Percentiles rank a stretch among this genome's conserved stretches.
Conservation (phyloP, 1,140 invertebrate genomes). For the Sitophilus oryzae region DNA sequence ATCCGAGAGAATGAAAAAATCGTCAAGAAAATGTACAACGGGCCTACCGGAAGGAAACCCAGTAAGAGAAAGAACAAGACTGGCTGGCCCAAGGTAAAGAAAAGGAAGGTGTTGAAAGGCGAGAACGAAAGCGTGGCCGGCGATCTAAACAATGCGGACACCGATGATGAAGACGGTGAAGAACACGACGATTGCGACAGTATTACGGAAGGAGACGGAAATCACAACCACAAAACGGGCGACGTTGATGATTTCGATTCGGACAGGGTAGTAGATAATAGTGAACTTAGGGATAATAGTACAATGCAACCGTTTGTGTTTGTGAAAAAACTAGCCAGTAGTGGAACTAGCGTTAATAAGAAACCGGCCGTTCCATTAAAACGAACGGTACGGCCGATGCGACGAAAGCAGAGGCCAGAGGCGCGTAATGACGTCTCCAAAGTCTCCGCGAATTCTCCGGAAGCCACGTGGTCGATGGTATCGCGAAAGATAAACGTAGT, state of each 20-base stretch:
- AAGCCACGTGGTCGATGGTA: constrained; percentile 39
- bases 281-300: constrained; percentile 34
- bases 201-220: constrained; percentile 24
- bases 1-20: constrained; percentile 20
- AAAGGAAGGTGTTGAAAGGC: constrained; percentile 23
- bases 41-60: constrained; percentile 24
- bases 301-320: constrained; percentile 38
- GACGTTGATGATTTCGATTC: constrained; percentile 9
- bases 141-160: constrained; percentile 17
- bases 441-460: constrained; percentile 39
- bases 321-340: constrained; percentile 39
- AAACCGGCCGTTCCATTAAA: constrained; percentile 23
- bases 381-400: constrained; percentile 28
- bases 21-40: no score
- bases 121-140: constrained; percentile 23
- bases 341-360: constrained; percentile 15
- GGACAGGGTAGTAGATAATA: constrained; percentile 26
- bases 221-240: constrained; percentile 20
- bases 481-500: constrained; percentile 41
- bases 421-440: constrained; percentile 34
- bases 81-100: constrained; percentile 53
- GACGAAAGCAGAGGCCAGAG: no score
- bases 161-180: constrained; percentile 25
- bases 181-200: constrained; percentile 24
- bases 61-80: constrained; percentile 47